Base-by-base conservation (phyloP, 2,888 invertebrate species). In the Tipula vernalis region DNA sequence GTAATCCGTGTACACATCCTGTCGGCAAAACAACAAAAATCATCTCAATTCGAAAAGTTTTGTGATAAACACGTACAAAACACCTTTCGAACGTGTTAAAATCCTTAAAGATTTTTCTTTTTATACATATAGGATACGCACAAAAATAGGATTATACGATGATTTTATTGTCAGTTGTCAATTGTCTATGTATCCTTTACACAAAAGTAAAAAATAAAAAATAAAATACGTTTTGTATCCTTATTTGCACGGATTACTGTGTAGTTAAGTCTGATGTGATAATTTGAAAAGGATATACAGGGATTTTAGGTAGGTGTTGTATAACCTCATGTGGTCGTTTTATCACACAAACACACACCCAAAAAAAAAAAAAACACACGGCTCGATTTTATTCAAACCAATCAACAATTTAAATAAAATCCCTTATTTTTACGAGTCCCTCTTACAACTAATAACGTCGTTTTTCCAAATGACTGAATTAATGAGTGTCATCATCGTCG, bases 401-500 rank as follows among this genome's bases (percentile, higher is more conserved):
- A 71, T 71, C 71, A 71, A 15, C 8, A 28, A 28, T 28, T 71
- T 28, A 71, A 28, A 10, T n/a, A n/a, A n/a, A 12, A 71, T 71
- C 71, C 71, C 71, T 71, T 71, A 71, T 28, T 0, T 51, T n/a
- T 51, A 71, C n/a, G 71, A 28, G 71, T 28, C 71, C 28, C 41
- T 84, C 28, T 28, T 28, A 28, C 8, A 84, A 41, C 15, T 89
- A 88, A 90, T 91, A 91, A 89, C 90, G 91, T 90, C 91, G 91
- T 91, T 91, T 91, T 91, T 91, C 91, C 91, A 90, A 90, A 89
- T 90, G 91, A 91, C 90, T 91, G 91, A 88, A 88, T 88, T 89
- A 89, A 89, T 89, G 89, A 90, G 90, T 86, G 36, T 86, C 84
- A 84, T 51, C 51, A 51, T 71, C 28, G 18, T 18, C 51, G n/a